Conservation (phyloP, 2,888 invertebrate species). For the Abrostola tripartita region DNA sequence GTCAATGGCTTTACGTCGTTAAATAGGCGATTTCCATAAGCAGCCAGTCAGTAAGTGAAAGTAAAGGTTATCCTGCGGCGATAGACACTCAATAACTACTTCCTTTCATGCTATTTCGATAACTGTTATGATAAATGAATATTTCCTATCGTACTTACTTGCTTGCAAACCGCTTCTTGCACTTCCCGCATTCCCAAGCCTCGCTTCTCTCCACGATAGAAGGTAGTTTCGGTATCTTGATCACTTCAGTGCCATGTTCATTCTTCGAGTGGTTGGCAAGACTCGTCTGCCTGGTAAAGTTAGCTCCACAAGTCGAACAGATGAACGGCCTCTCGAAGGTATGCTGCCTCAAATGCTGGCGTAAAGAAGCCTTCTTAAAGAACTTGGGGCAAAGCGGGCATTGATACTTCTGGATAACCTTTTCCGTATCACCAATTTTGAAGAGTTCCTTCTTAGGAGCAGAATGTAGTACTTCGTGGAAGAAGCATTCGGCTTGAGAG, state of each 20-base stretch:
- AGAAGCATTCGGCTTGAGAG: slow-evolving; percentile 91
- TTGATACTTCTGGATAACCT: slow-evolving; percentile 82
- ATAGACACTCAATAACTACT: too few relatives aligned
- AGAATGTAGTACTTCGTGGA: slow-evolving; percentile 91
- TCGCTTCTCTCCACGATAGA: slow-evolving; percentile 53
- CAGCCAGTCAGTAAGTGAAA: too few relatives aligned
- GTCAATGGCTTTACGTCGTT: too few relatives aligned
- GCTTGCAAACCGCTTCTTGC: slow-evolving; percentile 68
- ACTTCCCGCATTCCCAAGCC: slow-evolving; percentile 65
- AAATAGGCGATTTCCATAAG: too few relatives aligned
- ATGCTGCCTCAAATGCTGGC: slow-evolving; percentile 91
- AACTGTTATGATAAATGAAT: too few relatives aligned
- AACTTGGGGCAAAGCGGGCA: slow-evolving; percentile 91
- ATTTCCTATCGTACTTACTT: slow-evolving; percentile 63
- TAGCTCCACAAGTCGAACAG: slow-evolving; percentile 89
- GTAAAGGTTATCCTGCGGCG: too few relatives aligned
- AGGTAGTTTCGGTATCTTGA: slow-evolving; percentile 53
- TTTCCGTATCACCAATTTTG: slow-evolving; percentile 65
- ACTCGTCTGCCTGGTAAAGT: slow-evolving; percentile 91
- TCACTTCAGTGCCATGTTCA: slow-evolving; percentile 78
- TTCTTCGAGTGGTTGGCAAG: slow-evolving; percentile 89
- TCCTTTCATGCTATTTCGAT: too few relatives aligned
- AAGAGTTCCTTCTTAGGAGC: slow-evolving; percentile 73
- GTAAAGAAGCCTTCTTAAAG: slow-evolving; percentile 90
- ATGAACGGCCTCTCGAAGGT: slow-evolving; percentile 92